Conservation (phyloP, 2,113 vertebrate species). For the Embiotoca jacksoni region DNA sequence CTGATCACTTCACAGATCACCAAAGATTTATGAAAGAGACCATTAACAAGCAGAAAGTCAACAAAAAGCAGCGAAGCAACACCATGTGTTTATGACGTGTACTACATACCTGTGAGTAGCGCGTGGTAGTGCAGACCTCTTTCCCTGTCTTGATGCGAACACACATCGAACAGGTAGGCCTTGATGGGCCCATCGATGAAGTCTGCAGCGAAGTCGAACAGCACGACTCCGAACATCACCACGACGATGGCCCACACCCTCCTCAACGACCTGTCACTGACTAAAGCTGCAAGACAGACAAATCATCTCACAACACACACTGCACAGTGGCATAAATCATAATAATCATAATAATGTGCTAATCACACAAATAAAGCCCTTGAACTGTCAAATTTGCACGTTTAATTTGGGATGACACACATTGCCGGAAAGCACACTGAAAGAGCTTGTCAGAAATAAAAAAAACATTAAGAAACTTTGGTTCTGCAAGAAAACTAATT, state of each 20-base stretch:
- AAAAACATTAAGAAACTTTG: background rate
- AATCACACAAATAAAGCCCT: background rate
- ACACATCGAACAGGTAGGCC: constrained; percentile 98
- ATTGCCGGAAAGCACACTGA: background rate
- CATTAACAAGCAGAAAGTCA: background rate
- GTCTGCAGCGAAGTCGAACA: constrained; percentile 98
- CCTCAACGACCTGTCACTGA: constrained; percentile 69
- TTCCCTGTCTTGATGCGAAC: constrained; percentile 94
- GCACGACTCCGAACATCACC: constrained; percentile 95
- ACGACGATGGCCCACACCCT: constrained; percentile 88
- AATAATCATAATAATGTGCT: too few relatives aligned
- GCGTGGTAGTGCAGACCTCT: constrained; percentile 96
- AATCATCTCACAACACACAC: background rate
- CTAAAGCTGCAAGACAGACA: constrained; percentile 72
- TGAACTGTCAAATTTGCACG: background rate
- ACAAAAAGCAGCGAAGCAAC: background rate
- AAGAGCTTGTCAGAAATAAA: background rate
- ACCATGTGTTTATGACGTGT: background rate
- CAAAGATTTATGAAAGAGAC: background rate
- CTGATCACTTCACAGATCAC: background rate
- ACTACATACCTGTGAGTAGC: constrained; percentile 91
- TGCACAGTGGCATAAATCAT: background rate
- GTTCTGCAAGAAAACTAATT: background rate
- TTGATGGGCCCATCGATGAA: constrained; percentile 99
- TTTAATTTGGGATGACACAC: background rate